phyloP scores from a whole-genome alignment of 2,888 invertebrate genomes.

The Eumacrocentrus americanus region DNA sequence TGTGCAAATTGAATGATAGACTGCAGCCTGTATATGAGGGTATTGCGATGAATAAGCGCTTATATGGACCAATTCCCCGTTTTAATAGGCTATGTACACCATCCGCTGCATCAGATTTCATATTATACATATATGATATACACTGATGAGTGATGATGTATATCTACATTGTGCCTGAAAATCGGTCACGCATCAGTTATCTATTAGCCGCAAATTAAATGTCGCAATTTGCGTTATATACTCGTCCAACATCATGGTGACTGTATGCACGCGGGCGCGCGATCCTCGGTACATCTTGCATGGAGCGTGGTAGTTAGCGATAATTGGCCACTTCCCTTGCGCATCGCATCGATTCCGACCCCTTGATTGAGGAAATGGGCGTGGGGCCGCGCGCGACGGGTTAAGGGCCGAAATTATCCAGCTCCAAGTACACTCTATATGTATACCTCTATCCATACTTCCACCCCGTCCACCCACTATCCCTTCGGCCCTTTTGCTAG shows the following conservation, averaged over 20 bases:
- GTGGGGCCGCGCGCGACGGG: slow-evolving; percentile 39
- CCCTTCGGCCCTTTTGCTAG: slow-evolving; percentile 10
- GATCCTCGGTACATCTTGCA: slow-evolving; percentile 46
- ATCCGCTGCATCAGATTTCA: no score
- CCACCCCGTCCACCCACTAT: slow-evolving; percentile 14
- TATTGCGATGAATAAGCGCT: neutral
- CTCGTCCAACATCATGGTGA: neutral
- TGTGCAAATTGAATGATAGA: slow-evolving; percentile 3
- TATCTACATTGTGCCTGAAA: no score
- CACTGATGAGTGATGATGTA: neutral
- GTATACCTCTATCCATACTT: slow-evolving; percentile 25
- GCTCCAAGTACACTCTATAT: slow-evolving; percentile 33
- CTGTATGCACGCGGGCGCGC: slow-evolving; percentile 13
- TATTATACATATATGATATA: no score
- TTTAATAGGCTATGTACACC: neutral
- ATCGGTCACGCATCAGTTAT: neutral
- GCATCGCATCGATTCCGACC: slow-evolving; percentile 53
- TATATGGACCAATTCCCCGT: neutral
- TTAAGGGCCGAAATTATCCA: slow-evolving; percentile 50
- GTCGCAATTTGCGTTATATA: neutral
- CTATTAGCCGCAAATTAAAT: neutral
- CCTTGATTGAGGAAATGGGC: slow-evolving; percentile 56
- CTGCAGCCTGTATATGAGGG: neutral
- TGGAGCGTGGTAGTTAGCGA: slow-evolving; percentile 53
- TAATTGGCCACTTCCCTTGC: slow-evolving; percentile 58